Conservation (phyloP, 2,888 invertebrate genomes). For the Acleris sparsana region DNA sequence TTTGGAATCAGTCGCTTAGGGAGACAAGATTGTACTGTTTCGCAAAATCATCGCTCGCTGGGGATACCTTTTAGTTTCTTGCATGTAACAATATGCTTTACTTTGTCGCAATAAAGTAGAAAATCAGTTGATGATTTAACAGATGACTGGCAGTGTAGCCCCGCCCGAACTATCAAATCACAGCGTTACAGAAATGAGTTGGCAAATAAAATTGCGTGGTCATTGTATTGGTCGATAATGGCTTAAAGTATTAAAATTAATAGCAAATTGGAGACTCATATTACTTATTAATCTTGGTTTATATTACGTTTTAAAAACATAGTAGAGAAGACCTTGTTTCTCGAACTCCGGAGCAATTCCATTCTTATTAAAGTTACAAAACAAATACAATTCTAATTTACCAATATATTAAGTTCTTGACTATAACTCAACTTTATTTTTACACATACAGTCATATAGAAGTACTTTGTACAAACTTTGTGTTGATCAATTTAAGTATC, state of each 20-base stretch:
- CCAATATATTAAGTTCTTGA: too few species aligned
- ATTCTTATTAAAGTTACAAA: too few species aligned
- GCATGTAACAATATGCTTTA: slow-evolving; percentile 18
- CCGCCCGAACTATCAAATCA: slow-evolving; percentile 50
- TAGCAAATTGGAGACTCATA: slow-evolving; percentile 22
- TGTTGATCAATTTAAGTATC: too few species aligned
- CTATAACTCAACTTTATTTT: too few species aligned
- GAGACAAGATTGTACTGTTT: slow-evolving; percentile 41
- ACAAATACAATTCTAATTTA: too few species aligned
- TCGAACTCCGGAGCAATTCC: too few species aligned
- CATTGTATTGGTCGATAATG: slow-evolving; percentile 31
- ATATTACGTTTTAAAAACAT: neutral
- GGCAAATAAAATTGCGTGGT: slow-evolving; percentile 43
- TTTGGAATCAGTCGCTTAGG: slow-evolving; percentile 51
- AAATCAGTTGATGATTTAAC: slow-evolving; percentile 17
- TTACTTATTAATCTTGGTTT: neutral
- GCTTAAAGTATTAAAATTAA: slow-evolving; percentile 16
- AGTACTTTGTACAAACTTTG: too few species aligned
- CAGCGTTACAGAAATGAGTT: slow-evolving; percentile 47
- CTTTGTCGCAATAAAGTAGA: slow-evolving; percentile 12
- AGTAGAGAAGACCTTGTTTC: neutral
- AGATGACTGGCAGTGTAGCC: slow-evolving; percentile 36
- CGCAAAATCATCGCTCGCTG: slow-evolving; percentile 52
- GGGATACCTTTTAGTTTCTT: slow-evolving; percentile 31
- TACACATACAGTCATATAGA: too few species aligned